Base-by-base conservation (phyloP, 2,888 invertebrate genomes). In the Smittia sp. region DNA sequence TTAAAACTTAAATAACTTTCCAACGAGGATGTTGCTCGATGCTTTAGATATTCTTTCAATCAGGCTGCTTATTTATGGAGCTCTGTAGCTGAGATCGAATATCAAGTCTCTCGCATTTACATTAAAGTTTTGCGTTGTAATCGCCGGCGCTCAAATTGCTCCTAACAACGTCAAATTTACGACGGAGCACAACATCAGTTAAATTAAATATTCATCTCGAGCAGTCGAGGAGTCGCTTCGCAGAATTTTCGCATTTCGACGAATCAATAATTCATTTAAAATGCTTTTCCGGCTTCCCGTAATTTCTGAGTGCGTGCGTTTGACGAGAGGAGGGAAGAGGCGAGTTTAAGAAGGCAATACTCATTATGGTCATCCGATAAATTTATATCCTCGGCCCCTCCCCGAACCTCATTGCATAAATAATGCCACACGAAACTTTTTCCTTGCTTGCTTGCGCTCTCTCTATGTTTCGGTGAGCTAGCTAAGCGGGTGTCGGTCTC, bases 361-460 rank as follows among this genome's bases (percentile, higher is more conserved):
- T n/a, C 58, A 58, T 58, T 18, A 58, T 58, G 58, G 58, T 18
- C 18, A 58, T 18, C n/a, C 58, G 18, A 58, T 58, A 58, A 58
- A 58, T 58, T 58, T 22, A 9, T 9, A 1, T 58, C 58, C 22
- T 9, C 18, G n/a, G 58, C 52, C 18, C 18, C n/a, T 46, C n/a
- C 18, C 52, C n/a, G 52, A 13, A n/a, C n/a, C 2, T 6, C 52
- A n/a, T 15, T 46, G 52, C 52, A 46, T 46, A 46, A 46, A 46
- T 46, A 46, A 46, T 46, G 52, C 52, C 18, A 13, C 18, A 15
- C 18, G n/a, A 46, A 58, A 18, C 46, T 46, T 46, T n/a, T 46
- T 46, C 11, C 11, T n/a, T n/a, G n/a, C 15, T 46, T n/a, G 15
- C 15, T 46, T n/a, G 6, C 11, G 3, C 15, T 46, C 15, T 46